These are phyloP conservation scores for Nettapus auritus DNA, from an alignment of 2,113 vertebrate species.

Conservation along the genomic window DNA sequence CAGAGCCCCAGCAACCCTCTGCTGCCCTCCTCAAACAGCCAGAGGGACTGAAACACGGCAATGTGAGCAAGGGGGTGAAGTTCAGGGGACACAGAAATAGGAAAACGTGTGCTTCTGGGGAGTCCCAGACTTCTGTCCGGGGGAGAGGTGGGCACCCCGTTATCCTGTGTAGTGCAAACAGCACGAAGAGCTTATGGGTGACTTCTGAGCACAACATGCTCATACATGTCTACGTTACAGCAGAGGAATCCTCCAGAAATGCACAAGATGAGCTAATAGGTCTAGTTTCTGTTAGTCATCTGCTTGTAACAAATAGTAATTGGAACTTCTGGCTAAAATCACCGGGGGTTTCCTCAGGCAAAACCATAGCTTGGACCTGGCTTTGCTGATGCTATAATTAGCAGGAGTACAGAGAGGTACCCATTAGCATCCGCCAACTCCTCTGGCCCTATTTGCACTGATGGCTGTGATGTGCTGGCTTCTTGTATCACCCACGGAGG, in stretches of 20 bases:
- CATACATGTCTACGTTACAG: background rate
- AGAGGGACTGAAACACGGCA: background rate
- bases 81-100: background rate
- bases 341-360: background rate
- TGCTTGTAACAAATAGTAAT: background rate
- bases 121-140: background rate
- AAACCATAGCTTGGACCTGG: background rate
- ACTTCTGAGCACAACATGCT: background rate
- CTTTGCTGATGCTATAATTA: background rate
- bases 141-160: background rate
- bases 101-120: background rate
- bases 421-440: background rate
- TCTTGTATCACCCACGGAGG: background rate
- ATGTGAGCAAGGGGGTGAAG: background rate
- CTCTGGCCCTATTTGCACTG: background rate
- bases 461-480: background rate
- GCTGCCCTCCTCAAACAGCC: background rate
- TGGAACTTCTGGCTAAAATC: background rate
- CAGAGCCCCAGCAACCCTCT: background rate
- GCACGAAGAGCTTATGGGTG: background rate
- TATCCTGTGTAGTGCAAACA: background rate
- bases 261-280: background rate
- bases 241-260: background rate
- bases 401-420: background rate
- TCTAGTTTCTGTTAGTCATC: background rate